Evolutionary conservation across 1,140 invertebrate species (phyloP), one percentile per base, ranked within the genome.

Genomic region (Solenopsis fugax): DNA sequence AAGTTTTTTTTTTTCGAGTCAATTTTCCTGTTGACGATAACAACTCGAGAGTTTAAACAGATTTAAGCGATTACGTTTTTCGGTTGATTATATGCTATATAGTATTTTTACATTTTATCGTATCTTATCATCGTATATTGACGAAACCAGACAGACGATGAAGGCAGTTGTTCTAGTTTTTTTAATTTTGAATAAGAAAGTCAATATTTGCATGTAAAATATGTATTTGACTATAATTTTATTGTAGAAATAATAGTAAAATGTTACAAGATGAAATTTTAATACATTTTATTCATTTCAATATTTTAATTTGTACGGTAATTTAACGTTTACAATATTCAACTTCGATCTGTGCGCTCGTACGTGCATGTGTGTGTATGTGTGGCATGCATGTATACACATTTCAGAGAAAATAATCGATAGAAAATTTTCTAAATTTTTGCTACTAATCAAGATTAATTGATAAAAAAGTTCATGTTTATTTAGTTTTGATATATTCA

Each of bases 391-490:
- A 64, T 9, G 34, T 64, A 64, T n/a, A 58, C n/a, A 77, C 12
- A 37, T 77, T 64, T 60, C 75, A 64, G 34, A 45, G 52, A 64
- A 48, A 64, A 89, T 90, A 88, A 89, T 93, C 71, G 34, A 60
- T 82, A 37, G 45, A 75, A 78, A 67, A 18, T 81, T 82, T 72
- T 72, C 37, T 34, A 71, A 84, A 48, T 67, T 71, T 86, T 16
- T 50, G 73, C 87, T 91, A 90, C 90, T 87, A 89, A 87, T 90
- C 90, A 89, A 92, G 88, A 87, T 86, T 85, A n/a, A n/a, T n/a
- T n/a, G n/a, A n/a, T 65, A 89, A n/a, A 62, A 6, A 50, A n/a
- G 3, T 65, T 73, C 75, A 13, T 45, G 65, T 58, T 58, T 52
- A 87, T 50, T 86, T 75, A 75, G 37, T 85, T 78, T 45, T 77